A percentile compares a stretch with the other conserved stretches of the same genome.
Evolutionary conservation across 1,140 invertebrate genomes (phyloP).

Genomic region (Drosophila sturtevanti): DNA sequence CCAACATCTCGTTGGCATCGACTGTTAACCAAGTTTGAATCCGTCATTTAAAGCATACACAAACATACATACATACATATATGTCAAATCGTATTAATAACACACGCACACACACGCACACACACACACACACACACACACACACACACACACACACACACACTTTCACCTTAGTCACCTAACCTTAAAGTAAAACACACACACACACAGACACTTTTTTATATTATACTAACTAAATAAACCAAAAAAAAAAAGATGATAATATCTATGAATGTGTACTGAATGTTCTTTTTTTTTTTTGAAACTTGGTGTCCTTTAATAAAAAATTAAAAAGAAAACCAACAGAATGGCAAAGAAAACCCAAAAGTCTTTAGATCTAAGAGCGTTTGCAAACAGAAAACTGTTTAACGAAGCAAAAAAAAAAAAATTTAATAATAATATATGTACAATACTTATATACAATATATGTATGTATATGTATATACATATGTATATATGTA

Average conservation of each 20-base stretch:
- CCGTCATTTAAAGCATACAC: constrained; percentile 22
- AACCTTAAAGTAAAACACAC: constrained; percentile 23
- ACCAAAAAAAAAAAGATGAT: constrained; percentile 31
- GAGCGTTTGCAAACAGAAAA: neutral
- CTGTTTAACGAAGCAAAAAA: constrained; percentile 18
- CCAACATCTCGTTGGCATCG: constrained; percentile 50
- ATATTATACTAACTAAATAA: constrained; percentile 17
- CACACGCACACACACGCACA: constrained; percentile 2
- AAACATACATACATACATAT: neutral
- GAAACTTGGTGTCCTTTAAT: constrained; percentile 69
- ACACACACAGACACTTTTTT: constrained; percentile 33
- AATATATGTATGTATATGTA: no score
- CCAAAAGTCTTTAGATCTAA: constrained; percentile 5
- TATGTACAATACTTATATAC: constrained; percentile 24
- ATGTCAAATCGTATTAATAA: constrained; percentile 16
- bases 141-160: neutral
- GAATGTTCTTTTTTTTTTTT: constrained; percentile 51
- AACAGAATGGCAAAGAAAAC: neutral
- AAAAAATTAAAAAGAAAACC: constrained; percentile 24
- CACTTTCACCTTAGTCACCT: constrained; percentile 15
- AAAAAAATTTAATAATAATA: constrained; percentile 35
- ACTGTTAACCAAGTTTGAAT: constrained; percentile 18
- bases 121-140: constrained; percentile 13
- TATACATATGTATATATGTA: constrained; percentile 54
- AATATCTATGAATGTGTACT: constrained; percentile 64